phyloP scores from a whole-genome alignment of 2,797 vertebrate genomes.

The Epinephelus malabaricus region DNA sequence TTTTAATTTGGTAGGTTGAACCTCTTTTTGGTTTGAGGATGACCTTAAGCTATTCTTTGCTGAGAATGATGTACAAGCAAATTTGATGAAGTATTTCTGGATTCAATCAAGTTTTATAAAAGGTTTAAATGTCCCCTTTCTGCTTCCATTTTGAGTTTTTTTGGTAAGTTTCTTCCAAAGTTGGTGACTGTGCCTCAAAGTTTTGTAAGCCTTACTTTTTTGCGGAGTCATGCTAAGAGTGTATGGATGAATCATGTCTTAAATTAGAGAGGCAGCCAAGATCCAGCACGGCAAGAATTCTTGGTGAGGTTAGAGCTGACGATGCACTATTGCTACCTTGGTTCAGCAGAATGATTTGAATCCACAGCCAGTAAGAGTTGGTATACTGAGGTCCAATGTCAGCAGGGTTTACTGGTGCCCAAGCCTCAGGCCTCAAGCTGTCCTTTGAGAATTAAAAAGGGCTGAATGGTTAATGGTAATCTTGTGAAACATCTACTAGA shows the following conservation, averaged over 20 bases:
- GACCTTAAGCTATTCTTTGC: slow-evolving; percentile 28
- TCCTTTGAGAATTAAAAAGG: neutral
- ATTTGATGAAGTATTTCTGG: slow-evolving; percentile 29
- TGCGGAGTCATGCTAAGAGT: slow-evolving; percentile 25
- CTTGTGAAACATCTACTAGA: neutral
- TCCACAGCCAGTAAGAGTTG: slow-evolving; percentile 3
- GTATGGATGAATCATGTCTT: neutral
- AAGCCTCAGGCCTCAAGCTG: neutral
- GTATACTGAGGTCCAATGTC: neutral
- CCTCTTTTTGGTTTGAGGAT: slow-evolving; percentile 19
- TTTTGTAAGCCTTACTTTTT: slow-evolving; percentile 24
- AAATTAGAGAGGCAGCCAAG: neutral
- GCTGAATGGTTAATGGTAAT: neutral
- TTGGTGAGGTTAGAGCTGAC: slow-evolving; percentile 16
- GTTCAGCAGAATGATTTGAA: slow-evolving; percentile 8
- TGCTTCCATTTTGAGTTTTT: neutral
- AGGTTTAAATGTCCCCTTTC: neutral
- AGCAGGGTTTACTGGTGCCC: neutral
- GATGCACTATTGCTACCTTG: neutral
- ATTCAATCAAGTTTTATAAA: slow-evolving; percentile 22
- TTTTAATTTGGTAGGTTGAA: slow-evolving; percentile 43
- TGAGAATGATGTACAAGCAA: slow-evolving; percentile 21
- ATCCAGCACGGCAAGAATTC: neutral
- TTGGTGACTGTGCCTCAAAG: neutral
- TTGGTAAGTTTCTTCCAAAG: slow-evolving; percentile 26